Conservation (phyloP, 1,140 invertebrate species). For the Heterodera schachtii region DNA sequence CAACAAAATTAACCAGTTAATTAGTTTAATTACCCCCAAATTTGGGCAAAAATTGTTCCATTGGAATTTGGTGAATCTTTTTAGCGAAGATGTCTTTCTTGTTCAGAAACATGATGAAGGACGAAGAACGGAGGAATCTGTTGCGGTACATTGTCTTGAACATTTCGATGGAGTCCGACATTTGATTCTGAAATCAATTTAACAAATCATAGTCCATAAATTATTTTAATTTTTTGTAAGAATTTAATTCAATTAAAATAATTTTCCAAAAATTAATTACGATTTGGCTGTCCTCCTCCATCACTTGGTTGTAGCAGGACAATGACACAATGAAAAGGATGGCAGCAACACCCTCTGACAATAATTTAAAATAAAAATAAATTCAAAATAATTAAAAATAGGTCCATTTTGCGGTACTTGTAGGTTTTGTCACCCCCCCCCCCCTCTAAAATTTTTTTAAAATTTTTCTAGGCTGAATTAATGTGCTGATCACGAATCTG, state of each 20-base stretch:
- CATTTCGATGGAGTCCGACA: constrained; percentile 31
- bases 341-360: constrained; percentile 32
- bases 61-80: constrained; percentile 18
- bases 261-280: neutral
- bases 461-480: too few relatives aligned
- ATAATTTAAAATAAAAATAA: neutral
- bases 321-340: constrained; percentile 39
- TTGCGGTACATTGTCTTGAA: constrained; percentile 37
- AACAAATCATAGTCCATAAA: neutral
- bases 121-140: constrained; percentile 31
- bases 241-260: too few relatives aligned
- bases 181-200: constrained; percentile 28
- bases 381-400: neutral
- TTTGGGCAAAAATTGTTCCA: constrained; percentile 5
- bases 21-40: neutral
- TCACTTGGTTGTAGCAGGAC: constrained; percentile 33
- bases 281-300: constrained; percentile 37
- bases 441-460: too few relatives aligned
- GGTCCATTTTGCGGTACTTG: neutral
- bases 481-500: too few relatives aligned
- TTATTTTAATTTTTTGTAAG: too few relatives aligned
- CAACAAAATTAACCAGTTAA: too few relatives aligned
- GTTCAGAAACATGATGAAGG: constrained; percentile 39
- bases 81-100: constrained; percentile 34
- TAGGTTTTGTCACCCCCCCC: too few relatives aligned